Evolutionary conservation across 2,797 vertebrate species (phyloP), one percentile per base, ranked within the genome.

Genomic region (Urocyon cinereoargenteus): DNA sequence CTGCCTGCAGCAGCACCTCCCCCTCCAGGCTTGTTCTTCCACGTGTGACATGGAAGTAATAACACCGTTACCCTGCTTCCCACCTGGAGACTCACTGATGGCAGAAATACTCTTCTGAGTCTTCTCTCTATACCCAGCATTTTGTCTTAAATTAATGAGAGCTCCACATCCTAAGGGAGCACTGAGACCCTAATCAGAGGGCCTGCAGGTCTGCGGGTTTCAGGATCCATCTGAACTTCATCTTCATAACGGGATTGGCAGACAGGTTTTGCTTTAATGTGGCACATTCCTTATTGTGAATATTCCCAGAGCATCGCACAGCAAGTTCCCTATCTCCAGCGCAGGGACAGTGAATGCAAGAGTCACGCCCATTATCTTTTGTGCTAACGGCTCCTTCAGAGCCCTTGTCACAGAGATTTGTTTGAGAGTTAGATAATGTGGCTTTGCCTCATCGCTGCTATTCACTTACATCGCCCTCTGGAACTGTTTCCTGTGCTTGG

Each of bases 351-450:
- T 64, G 73, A 45, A 53, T 5, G 84, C 26, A 24, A 57, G 90
- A 93, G 26, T 51, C 68, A 4, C 86, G 82, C 5, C 92, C 55
- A 0, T 53, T 77, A 1, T 3, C 86, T 70, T 28, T 36, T 51
- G 13, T 36, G 62, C 53, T 72, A 3, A 49, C 15, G n/a, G 24
- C 84, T 7, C 7, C 16, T 68, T 7, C n/a, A 31, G 62, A 91
- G 21, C 7, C 31, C 36, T 12, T 1, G 34, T 13, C n/a, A 0
- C 2, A 4, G 40, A 66, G 64, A 26, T 28, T 15, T 73, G n/a
- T 15, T 26, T 1, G 14, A 10, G 36, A 0, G 4, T 49, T n/a
- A 0, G 31, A 21, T 7, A 3, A 16, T 0, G 16, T 0, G 0
- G 72, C 53, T 55, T 28, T 10, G 1, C 72, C 49, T 7, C 36